These are phyloP conservation scores for Hypena proboscidalis DNA, from an alignment of 2,888 invertebrate species.

Conservation along the genomic window DNA sequence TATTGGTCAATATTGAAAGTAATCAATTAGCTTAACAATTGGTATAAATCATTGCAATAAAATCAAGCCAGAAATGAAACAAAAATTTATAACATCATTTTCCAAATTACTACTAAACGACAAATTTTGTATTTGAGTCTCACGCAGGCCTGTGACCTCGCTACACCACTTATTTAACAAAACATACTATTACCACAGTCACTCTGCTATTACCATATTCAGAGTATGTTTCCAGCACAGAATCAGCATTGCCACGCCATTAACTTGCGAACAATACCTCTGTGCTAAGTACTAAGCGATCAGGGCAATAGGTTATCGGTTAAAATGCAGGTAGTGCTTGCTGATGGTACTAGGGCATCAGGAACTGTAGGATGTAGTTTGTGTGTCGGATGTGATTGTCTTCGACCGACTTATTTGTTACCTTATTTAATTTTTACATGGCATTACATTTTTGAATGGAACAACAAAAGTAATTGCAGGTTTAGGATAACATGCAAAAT, in stretches of 20 bases:
- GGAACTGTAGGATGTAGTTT: constrained; percentile 18
- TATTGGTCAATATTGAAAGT: too few species aligned
- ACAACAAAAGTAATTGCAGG: too few species aligned
- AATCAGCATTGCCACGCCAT: constrained; percentile 32
- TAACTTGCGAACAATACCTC: constrained; percentile 33
- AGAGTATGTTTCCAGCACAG: constrained; percentile 36
- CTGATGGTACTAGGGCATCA: constrained; percentile 25
- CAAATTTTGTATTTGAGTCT: neutral
- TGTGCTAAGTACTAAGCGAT: constrained; percentile 18
- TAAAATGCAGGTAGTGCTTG: constrained; percentile 33
- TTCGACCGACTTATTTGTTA: too few species aligned
- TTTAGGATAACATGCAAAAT: too few species aligned
- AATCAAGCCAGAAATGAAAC: too few species aligned
- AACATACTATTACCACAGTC: constrained; percentile 11
- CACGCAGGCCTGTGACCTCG: constrained; percentile 5
- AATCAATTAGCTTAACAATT: too few species aligned
- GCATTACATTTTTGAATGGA: too few species aligned
- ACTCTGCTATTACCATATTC: too few species aligned
- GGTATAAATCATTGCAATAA: too few species aligned
- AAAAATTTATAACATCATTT: neutral
- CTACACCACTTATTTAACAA: constrained; percentile 6
- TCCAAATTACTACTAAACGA: neutral
- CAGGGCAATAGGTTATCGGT: constrained; percentile 55
- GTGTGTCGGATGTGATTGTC: too few species aligned
- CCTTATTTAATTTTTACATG: too few species aligned